Evolutionary conservation across 92 coral and sea anemone species (phyloP), one percentile per base, ranked within the genome.

Genomic region (Siderastrea radians): DNA sequence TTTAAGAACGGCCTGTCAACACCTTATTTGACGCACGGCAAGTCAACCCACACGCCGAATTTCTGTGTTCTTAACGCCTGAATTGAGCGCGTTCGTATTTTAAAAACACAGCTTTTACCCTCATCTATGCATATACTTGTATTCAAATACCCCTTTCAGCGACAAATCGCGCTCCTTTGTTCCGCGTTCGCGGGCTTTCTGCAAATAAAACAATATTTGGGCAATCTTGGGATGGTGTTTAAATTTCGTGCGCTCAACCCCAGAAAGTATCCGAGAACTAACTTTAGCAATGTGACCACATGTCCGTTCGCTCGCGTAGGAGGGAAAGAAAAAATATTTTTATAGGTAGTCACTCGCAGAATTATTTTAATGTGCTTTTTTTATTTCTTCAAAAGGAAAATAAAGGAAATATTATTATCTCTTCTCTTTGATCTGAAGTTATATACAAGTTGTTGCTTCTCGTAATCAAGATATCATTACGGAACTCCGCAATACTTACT

Each of bases 321-420:
- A 76, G 77, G 81, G 51, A 72, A 46, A 70, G 69, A 50, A 70
- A 70, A 85, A 84, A 69, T 70, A 73, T 51, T 90, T 68, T 70
- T 84, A 84, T 68, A 77, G 87, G 80, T 90, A 84, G 72, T 87
- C 96, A 80, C 7, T 52, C 73, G 80, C 87, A 79, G 84, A 91
- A 88, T 86, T 82, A 71, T 94, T 95, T 95, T 91, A 95, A 95
- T 95, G 96, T 94, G 96, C 94, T 93, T 95, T 94, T 91, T 90
- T 87, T 90, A 93, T 89, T 82, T 91, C 94, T 90, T 89, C 93
- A 93, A 95, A 95, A 93, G 79, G 98, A 95, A 95, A 95, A 95
- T 95, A 95, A 92, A 86, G 95, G 89, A 91, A 91, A 90, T 80
- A 70, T 82, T n/a, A 79, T 86, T 86, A 93, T 93, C 91, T 90